A percentile compares a stretch with the other conserved stretches of the same genome.
These are phyloP conservation scores for Ecliptopera silaceata DNA, from an alignment of 2,888 invertebrate species.

Conservation along the genomic window DNA sequence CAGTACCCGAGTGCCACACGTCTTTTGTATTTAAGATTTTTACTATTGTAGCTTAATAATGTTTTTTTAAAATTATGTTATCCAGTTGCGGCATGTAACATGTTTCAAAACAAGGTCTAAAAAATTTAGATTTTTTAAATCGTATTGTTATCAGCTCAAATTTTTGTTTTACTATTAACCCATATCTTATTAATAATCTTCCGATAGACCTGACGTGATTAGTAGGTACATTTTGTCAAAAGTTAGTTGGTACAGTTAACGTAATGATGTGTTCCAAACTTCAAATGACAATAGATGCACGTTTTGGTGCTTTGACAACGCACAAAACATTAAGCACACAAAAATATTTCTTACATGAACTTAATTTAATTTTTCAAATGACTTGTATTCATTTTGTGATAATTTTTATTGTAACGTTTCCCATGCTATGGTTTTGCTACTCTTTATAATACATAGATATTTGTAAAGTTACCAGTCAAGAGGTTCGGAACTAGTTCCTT, in stretches of 20 bases:
- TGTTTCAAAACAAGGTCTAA: not conserved
- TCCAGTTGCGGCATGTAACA: not conserved
- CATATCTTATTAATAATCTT: not conserved
- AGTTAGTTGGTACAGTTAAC: too few relatives aligned
- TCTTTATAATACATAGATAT: not conserved
- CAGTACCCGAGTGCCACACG: too few relatives aligned
- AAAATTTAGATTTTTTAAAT: not conserved
- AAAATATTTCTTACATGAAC: too few relatives aligned
- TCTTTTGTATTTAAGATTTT: conserved; percentile 33
- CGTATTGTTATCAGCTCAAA: conserved; percentile 1
- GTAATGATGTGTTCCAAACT: not conserved
- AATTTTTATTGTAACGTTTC: not conserved
- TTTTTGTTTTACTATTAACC: not conserved
- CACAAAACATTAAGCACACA: not conserved
- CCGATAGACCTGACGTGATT: too few relatives aligned
- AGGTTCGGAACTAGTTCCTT: too few relatives aligned
- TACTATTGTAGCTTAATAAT: conserved; percentile 18
- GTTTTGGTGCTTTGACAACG: not conserved
- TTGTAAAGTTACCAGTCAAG: too few relatives aligned
- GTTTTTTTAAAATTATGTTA: not conserved
- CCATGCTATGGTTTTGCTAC: not conserved
- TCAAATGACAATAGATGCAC: not conserved
- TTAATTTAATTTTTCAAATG: too few relatives aligned
- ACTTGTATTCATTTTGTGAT: not conserved
- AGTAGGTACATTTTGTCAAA: not conserved